phyloP scores from a whole-genome alignment of 2,888 invertebrate genomes.

The Hanleya hanleyi region DNA sequence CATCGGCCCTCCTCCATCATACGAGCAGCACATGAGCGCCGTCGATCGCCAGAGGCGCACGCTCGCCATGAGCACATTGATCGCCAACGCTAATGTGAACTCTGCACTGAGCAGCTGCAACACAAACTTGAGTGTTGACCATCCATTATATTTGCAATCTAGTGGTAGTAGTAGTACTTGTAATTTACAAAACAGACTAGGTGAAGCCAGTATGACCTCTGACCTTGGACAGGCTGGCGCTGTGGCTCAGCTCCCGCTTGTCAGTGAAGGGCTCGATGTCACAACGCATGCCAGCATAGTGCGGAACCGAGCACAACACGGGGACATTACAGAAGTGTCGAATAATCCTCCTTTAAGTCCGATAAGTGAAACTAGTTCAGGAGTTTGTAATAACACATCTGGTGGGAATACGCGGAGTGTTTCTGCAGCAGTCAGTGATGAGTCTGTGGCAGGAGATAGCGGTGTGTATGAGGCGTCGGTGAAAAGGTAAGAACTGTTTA shows the following conservation, averaged over 20 bases:
- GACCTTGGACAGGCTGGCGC: background rate
- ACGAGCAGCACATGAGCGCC: conserved; percentile 77
- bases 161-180: background rate
- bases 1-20: conserved; percentile 78
- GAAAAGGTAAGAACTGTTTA: conserved; percentile 63
- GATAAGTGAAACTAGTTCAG: conserved; percentile 73
- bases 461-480: conserved; percentile 75
- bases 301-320: background rate
- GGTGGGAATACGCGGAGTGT: conserved; percentile 77
- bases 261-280: background rate
- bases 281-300: background rate
- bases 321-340: background rate
- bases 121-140: background rate
- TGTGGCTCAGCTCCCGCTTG: background rate
- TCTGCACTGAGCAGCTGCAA: background rate
- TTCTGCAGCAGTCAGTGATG: conserved; percentile 97
- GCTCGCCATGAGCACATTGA: background rate
- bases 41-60: conserved; percentile 43
- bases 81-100: too few species aligned
- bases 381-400: conserved; percentile 69
- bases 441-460: conserved; percentile 90
- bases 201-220: background rate
- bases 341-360: conserved; percentile 71
- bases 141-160: background rate
- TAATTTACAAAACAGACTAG: background rate